Conservation (phyloP, 1,140 invertebrate genomes). For the Archivesica marissinica region DNA sequence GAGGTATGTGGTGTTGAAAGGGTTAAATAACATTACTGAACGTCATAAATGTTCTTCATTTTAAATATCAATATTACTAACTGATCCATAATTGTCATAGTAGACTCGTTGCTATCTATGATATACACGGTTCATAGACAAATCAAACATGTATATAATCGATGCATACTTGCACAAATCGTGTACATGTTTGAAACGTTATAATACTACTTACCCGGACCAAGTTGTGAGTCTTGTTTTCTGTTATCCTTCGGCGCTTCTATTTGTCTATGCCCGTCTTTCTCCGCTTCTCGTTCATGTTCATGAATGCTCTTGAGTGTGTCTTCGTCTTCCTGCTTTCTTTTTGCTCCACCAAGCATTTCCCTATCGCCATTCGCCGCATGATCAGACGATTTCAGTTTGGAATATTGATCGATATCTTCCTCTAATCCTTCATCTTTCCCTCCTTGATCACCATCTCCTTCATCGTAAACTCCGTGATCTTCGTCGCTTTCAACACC, state of each 20-base stretch:
- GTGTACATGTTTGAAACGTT: background rate
- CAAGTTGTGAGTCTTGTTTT: background rate
- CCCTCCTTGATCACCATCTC: background rate
- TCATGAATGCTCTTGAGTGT: no score
- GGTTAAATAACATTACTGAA: no score
- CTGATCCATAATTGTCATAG: background rate
- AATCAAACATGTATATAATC: background rate
- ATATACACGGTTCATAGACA: background rate
- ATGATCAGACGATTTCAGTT: no score
- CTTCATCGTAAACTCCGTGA: background rate
- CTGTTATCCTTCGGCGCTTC: conserved; percentile 18
- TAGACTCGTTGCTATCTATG: background rate
- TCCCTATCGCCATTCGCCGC: no score
- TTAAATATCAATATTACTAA: background rate
- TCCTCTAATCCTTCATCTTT: background rate
- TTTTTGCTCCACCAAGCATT: background rate
- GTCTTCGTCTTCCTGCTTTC: background rate
- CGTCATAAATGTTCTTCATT: background rate
- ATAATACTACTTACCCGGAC: background rate
- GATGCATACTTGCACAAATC: background rate
- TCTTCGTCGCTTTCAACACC: background rate
- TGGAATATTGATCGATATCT: background rate
- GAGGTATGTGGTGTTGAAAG: no score
- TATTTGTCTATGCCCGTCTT: background rate
- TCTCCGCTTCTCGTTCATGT: background rate